phyloP scores from a whole-genome alignment of 2,797 vertebrate genomes.

The Glyptemys insculpta region DNA sequence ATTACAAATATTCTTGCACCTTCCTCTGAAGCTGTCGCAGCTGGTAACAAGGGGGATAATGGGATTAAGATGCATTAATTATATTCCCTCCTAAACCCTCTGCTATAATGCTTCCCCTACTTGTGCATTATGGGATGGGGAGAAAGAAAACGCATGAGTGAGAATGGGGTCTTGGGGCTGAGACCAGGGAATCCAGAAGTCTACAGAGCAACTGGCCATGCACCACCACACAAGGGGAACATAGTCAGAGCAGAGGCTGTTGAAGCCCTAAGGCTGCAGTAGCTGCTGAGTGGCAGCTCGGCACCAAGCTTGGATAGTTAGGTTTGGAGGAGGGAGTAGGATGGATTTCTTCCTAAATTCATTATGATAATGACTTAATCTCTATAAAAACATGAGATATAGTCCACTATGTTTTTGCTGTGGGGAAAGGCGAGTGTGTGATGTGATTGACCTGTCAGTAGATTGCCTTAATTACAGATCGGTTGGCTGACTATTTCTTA shows the following conservation, averaged over 20 bases:
- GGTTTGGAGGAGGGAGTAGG: slow-evolving; percentile 60
- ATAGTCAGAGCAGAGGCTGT: slow-evolving; percentile 13
- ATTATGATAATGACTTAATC: slow-evolving; percentile 37
- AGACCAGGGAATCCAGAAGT: slow-evolving; percentile 54
- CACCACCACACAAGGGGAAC: not conserved
- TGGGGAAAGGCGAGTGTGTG: not conserved
- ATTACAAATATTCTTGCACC: not conserved
- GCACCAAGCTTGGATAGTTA: slow-evolving; percentile 39
- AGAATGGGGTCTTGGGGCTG: slow-evolving; percentile 21
- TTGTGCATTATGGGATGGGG: slow-evolving; percentile 4
- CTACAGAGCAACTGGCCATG: slow-evolving; percentile 46
- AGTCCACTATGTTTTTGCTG: not conserved
- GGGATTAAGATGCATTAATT: not conserved
- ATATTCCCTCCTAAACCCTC: not conserved
- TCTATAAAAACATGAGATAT: not conserved
- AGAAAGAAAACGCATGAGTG: not conserved
- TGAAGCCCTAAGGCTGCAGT: slow-evolving; percentile 48
- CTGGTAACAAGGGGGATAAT: not conserved
- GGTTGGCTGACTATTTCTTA: not conserved
- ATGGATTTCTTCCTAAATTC: slow-evolving; percentile 43
- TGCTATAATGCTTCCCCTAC: slow-evolving; percentile 19
- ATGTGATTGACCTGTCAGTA: not conserved
- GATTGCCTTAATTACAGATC: not conserved
- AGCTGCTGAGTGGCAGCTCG: slow-evolving; percentile 46
- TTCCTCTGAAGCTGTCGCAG: slow-evolving; percentile 20